A percentile compares a stretch with the other conserved stretches of the same genome.
These are phyloP conservation scores for Alligator mississippiensis DNA, from an alignment of 2,113 vertebrate species.

Conservation along the genomic window DNA sequence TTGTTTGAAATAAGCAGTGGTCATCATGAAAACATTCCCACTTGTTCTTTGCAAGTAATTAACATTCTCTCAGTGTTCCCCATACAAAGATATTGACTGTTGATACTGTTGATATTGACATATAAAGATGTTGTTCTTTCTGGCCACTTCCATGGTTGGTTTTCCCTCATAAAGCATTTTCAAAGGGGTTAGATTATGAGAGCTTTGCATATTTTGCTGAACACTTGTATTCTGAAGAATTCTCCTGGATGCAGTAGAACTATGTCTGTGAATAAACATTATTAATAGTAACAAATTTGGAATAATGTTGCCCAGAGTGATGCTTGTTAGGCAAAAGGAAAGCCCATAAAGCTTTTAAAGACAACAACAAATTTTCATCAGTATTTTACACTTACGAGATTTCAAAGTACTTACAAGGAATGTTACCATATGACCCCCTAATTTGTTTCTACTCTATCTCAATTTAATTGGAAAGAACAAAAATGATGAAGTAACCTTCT, in stretches of 20 bases:
- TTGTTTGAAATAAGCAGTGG: constrained; percentile 18
- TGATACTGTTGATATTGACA: no score
- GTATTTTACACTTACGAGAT: background rate
- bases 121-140: no score
- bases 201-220: background rate
- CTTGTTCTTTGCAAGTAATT: constrained; percentile 21
- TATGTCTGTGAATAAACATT: background rate
- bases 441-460: background rate
- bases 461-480: background rate
- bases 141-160: no score
- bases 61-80: background rate
- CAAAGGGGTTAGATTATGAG: background rate
- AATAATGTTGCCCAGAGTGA: accelerated
- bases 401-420: background rate
- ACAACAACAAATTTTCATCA: background rate
- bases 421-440: background rate
- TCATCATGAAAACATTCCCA: constrained; percentile 17
- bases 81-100: background rate
- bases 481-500: background rate
- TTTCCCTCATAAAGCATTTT: background rate
- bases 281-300: background rate
- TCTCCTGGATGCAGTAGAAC: background rate
- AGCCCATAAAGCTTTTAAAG: background rate
- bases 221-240: background rate
- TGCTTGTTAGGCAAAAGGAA: background rate